phyloP scores from a whole-genome alignment of 2,113 vertebrate genomes.

The Xiphophorus hellerii region DNA sequence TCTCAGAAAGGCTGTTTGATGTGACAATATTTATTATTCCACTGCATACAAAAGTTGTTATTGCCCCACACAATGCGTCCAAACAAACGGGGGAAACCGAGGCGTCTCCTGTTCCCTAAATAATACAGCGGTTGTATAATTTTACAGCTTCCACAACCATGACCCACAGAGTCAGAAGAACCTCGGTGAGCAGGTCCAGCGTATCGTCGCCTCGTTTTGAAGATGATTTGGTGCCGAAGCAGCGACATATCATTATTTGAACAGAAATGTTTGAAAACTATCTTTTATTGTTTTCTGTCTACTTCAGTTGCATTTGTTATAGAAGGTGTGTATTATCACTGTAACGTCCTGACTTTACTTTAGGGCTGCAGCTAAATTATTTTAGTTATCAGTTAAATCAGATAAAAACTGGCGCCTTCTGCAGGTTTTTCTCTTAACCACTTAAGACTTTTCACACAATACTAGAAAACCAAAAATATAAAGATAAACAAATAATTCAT shows the following conservation, averaged over 20 bases:
- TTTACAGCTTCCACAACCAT: constrained; percentile 7
- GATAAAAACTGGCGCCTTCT: neutral
- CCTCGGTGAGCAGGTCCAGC: too few relatives aligned
- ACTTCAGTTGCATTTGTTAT: neutral
- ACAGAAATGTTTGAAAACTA: neutral
- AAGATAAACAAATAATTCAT: too few relatives aligned
- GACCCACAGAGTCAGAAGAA: neutral
- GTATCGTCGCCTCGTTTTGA: neutral
- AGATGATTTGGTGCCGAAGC: neutral
- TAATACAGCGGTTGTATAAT: constrained; percentile 7
- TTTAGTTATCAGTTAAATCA: too few relatives aligned
- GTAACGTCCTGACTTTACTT: neutral
- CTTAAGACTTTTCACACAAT: too few relatives aligned
- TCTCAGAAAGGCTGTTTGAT: constrained; percentile 43
- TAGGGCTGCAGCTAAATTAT: too few relatives aligned
- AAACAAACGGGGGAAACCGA: constrained; percentile 40
- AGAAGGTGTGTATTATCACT: neutral
- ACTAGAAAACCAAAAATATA: too few relatives aligned
- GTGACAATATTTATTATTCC: constrained; percentile 42
- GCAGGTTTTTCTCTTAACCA: too few relatives aligned
- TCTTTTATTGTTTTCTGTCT: too few relatives aligned
- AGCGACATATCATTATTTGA: neutral
- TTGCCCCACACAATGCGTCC: constrained; percentile 9
- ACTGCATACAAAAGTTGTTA: constrained; percentile 9
- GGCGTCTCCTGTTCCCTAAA: constrained; percentile 38